Conservation (phyloP, 2,113 vertebrate species). For the Apaloderma vittatum region DNA sequence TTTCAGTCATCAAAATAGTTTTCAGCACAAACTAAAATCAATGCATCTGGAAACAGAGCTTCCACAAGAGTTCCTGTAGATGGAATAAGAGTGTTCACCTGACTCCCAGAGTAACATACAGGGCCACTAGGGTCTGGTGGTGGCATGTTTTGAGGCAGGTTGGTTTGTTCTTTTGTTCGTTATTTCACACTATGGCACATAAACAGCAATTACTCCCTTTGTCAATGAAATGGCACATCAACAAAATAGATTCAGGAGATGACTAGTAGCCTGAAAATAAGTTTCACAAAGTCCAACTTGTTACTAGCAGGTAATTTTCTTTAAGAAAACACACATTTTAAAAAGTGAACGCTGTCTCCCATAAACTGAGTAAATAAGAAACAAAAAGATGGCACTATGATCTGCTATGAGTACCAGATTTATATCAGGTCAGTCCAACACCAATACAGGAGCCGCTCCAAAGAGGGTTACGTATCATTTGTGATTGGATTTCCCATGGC, state of each 20-base stretch:
- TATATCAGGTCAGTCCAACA: neutral
- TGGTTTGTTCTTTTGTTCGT: neutral
- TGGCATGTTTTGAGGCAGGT: neutral
- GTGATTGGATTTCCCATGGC: neutral
- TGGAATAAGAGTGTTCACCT: neutral
- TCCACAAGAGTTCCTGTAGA: neutral
- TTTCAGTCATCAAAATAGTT: neutral
- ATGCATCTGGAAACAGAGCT: neutral
- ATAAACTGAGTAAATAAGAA: neutral
- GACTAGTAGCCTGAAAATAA: neutral
- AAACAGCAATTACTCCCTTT: neutral
- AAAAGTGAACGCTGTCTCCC: neutral
- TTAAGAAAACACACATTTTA: neutral
- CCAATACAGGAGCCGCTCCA: neutral
- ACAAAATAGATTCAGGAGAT: neutral
- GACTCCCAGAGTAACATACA: accelerated
- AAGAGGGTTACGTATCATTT: neutral
- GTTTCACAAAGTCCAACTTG: neutral
- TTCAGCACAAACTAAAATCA: neutral
- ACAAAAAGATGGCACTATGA: neutral
- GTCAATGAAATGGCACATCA: neutral
- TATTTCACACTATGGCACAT: neutral
- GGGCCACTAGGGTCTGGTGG: neutral
- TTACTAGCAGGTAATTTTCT: neutral
- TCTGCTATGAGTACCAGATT: neutral